These are phyloP conservation scores for Sturmia bella DNA, from an alignment of 2,888 invertebrate genomes.

Conservation along the genomic window DNA sequence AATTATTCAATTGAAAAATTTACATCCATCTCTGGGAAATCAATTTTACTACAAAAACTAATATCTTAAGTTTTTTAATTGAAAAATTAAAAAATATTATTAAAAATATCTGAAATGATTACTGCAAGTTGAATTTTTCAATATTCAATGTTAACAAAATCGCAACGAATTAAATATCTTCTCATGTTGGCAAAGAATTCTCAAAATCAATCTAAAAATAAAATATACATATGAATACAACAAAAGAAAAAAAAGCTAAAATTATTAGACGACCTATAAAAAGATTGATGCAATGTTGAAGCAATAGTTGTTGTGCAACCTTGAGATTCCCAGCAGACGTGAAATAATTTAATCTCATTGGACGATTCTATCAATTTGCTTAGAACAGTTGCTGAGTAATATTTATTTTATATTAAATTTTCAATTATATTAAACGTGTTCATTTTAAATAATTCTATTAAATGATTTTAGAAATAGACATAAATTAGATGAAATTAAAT, in stretches of 20 bases:
- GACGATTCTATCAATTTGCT: slow-evolving; percentile 15
- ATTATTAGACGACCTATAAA: slow-evolving; percentile 13
- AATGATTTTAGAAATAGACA: not conserved
- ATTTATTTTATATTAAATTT: not conserved
- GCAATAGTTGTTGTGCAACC: slow-evolving; percentile 5
- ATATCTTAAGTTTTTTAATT: too few relatives aligned
- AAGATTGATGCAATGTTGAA: slow-evolving; percentile 22
- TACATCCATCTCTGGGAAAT: too few relatives aligned
- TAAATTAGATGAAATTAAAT: slow-evolving; percentile 29
- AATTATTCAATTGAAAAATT: too few relatives aligned
- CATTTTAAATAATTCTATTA: slow-evolving; percentile 12
- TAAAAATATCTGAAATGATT: not conserved
- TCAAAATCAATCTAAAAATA: slow-evolving; percentile 6
- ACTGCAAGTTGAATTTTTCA: slow-evolving; percentile 4
- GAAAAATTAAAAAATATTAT: too few relatives aligned
- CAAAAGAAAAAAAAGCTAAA: too few relatives aligned
- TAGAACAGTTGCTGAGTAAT: not conserved
- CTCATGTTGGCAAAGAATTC: not conserved
- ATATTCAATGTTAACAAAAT: not conserved
- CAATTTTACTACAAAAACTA: too few relatives aligned
- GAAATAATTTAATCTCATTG: slow-evolving; percentile 3
- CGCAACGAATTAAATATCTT: not conserved
- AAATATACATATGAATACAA: too few relatives aligned
- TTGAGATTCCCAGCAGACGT: not conserved
- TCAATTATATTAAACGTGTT: not conserved